A percentile compares a stretch with the other conserved stretches of the same genome.
phyloP scores from a whole-genome alignment of 1,140 invertebrate species.

The Drosophila asahinai region DNA sequence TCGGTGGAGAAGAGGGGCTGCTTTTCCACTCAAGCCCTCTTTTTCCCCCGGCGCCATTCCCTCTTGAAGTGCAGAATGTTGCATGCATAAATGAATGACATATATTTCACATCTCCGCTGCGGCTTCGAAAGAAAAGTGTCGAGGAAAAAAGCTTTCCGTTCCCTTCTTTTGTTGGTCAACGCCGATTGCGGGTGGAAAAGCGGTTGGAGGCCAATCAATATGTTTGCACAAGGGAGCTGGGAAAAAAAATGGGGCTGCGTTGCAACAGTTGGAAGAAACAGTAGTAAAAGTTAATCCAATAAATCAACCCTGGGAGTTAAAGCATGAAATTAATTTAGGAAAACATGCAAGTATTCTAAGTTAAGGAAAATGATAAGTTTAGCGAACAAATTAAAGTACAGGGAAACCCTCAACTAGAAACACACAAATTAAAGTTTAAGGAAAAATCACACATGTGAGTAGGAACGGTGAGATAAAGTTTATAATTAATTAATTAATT shows the following conservation, averaged over 20 bases:
- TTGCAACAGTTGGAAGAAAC: conserved; percentile 35
- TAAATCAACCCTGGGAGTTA: not conserved
- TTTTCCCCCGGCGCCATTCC: not conserved
- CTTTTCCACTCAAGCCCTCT: conserved; percentile 5
- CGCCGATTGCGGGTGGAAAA: conserved; percentile 19
- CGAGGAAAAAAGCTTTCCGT: conserved; percentile 12
- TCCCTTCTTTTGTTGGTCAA: conserved; percentile 10
- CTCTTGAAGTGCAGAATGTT: conserved; percentile 39
- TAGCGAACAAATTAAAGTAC: not conserved
- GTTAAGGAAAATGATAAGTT: not conserved
- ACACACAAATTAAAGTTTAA: not conserved
- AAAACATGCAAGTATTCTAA: not conserved
- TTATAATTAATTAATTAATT: no score
- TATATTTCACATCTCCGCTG: conserved; percentile 38
- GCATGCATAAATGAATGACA: conserved; percentile 54
- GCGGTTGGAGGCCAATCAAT: conserved; percentile 37
- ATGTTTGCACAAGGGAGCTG: conserved; percentile 30
- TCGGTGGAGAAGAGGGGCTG: conserved; percentile 20
- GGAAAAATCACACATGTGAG: no score
- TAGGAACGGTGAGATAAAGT: no score
- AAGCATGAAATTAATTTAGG: not conserved
- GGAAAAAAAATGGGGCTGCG: not conserved
- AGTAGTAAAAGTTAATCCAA: not conserved
- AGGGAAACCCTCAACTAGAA: not conserved
- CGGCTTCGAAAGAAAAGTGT: conserved; percentile 18